Evolutionary conservation across 2,888 invertebrate genomes (phyloP).

Genomic region (Macrosoma leucophasiata): DNA sequence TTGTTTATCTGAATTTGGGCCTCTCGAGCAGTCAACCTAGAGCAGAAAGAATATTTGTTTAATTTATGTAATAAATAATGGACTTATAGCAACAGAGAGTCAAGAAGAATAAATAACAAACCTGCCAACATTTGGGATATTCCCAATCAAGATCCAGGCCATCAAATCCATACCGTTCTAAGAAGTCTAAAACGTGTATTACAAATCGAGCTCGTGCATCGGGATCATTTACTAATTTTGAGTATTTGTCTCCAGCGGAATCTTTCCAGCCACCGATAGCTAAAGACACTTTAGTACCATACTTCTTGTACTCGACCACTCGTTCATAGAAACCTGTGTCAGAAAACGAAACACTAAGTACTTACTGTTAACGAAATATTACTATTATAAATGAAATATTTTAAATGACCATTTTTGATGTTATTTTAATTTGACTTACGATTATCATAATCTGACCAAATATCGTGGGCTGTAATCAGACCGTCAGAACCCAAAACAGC

Average conservation of each 20-base stretch:
- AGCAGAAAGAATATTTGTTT: no score
- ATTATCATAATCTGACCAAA: slow-evolving; percentile 93
- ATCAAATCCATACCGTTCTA: slow-evolving; percentile 89
- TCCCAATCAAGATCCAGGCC: slow-evolving; percentile 98
- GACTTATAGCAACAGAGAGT: no score
- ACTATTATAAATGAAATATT: no score
- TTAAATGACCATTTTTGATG: neutral
- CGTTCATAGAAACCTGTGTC: slow-evolving; percentile 86
- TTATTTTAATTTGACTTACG: slow-evolving; percentile 79
- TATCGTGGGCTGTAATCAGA: slow-evolving; percentile 87
- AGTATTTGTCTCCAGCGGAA: slow-evolving; percentile 93
- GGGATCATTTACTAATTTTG: slow-evolving; percentile 86
- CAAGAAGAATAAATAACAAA: no score
- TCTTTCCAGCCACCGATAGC: slow-evolving; percentile 98
- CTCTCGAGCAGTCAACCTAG: slow-evolving; percentile 89
- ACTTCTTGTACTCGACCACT: slow-evolving; percentile 84
- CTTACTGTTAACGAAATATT: no score
- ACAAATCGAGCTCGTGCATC: slow-evolving; percentile 84
- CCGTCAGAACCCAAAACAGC: slow-evolving; percentile 91
- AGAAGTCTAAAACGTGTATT: slow-evolving; percentile 82
- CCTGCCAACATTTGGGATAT: slow-evolving; percentile 93
- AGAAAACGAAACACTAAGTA: slow-evolving; percentile 1
- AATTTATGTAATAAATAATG: neutral
- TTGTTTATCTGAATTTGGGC: slow-evolving; percentile 88
- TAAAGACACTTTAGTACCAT: slow-evolving; percentile 88